Evolutionary conservation across 1,140 invertebrate species (phyloP).

Genomic region (Bombus vancouverensis): DNA sequence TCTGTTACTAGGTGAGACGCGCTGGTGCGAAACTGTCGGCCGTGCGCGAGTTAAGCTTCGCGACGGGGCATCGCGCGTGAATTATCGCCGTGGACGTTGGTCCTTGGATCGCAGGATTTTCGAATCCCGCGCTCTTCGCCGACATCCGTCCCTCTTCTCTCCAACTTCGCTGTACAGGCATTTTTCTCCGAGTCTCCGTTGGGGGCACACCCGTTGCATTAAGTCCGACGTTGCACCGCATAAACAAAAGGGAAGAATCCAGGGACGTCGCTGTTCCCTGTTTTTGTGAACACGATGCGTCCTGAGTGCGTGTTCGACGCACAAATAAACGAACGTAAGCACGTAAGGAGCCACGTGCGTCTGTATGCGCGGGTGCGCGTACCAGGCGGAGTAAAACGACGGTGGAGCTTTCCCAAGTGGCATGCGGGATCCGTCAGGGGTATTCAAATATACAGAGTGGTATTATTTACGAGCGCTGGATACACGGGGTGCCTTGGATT

Average conservation of each 20-base stretch:
- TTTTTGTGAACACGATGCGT: not conserved
- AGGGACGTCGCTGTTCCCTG: not conserved
- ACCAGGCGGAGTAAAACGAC: conserved; percentile 38
- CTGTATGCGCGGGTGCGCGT: not conserved
- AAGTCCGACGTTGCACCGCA: conserved; percentile 63
- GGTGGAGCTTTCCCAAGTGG: conserved; percentile 68
- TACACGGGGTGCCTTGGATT: conserved; percentile 64
- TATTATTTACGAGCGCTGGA: conserved; percentile 79
- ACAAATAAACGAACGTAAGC: conserved; percentile 29
- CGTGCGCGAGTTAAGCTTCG: conserved; percentile 48
- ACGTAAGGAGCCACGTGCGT: conserved; percentile 1
- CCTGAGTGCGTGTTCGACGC: conserved; percentile 6
- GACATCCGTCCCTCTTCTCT: not conserved
- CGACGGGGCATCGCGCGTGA: conserved; percentile 58
- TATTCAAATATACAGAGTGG: conserved; percentile 80
- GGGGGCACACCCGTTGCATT: conserved; percentile 51
- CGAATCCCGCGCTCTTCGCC: conserved; percentile 43
- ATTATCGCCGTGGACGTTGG: conserved; percentile 52
- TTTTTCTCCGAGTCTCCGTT: not conserved
- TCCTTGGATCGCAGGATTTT: conserved; percentile 48
- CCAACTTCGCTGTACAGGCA: not conserved
- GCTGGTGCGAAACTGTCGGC: conserved; percentile 23
- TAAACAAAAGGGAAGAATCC: conserved; percentile 63
- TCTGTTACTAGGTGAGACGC: conserved; percentile 40
- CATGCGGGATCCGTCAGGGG: conserved; percentile 78